Evolutionary conservation across 1,140 invertebrate species (phyloP).

Genomic region (Drosophila rufa): DNA sequence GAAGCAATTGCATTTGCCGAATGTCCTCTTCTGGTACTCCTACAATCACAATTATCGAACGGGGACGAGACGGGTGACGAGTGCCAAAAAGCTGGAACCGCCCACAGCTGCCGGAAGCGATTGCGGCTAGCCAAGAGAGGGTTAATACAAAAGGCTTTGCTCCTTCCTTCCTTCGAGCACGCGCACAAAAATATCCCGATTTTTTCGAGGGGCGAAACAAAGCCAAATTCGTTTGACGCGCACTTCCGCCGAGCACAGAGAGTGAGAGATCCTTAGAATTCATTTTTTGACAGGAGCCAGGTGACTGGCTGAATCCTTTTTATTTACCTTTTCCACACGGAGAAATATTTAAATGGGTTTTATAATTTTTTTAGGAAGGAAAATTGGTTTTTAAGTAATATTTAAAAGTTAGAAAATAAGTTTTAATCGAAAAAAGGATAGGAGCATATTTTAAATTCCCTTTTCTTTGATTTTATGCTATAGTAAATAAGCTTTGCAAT

Average conservation of each 20-base stretch:
- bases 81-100: conserved; percentile 68
- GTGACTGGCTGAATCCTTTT: conserved; percentile 21
- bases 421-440: too few species aligned
- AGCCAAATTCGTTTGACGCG: conserved; percentile 65
- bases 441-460: accelerated
- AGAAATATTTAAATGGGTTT: neutral
- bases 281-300: conserved; percentile 41
- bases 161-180: conserved; percentile 34
- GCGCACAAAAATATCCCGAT: conserved; percentile 39
- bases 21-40: conserved; percentile 31
- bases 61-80: conserved; percentile 29
- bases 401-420: neutral
- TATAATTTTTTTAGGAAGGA: too few species aligned
- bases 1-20: conserved; percentile 65
- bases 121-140: conserved; percentile 40
- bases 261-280: conserved; percentile 29
- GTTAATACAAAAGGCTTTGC: conserved; percentile 48
- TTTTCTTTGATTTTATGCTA: neutral
- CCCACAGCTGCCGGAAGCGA: conserved; percentile 82
- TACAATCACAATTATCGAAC: conserved; percentile 45
- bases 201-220: conserved; percentile 42
- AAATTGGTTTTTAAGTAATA: too few species aligned
- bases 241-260: conserved; percentile 51
- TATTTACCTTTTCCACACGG: neutral
- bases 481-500: neutral